Evolutionary conservation across 2,888 invertebrate species (phyloP), one percentile per base, ranked within the genome.

Genomic region (Ormyrus nitidulus): DNA sequence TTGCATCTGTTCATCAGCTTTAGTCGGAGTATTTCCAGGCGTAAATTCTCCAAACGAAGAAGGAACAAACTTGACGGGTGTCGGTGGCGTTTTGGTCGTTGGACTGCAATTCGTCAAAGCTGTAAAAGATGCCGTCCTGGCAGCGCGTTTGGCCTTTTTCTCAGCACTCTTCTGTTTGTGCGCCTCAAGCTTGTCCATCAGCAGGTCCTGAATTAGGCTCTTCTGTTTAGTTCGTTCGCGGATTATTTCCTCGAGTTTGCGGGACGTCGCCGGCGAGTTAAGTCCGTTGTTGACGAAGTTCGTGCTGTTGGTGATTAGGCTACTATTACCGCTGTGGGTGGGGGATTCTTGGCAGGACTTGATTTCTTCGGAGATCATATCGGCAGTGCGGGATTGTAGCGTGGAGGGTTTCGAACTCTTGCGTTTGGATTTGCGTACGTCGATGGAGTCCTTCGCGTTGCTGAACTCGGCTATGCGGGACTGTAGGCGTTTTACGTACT

Each of bases 191-290:
- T 95, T 94, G 87, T 95, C 96, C 93, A 97, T 93, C 72, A 97
- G 95, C 91, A 97, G 92, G 88, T 96, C 94, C 86, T 96, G 94
- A 66, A 97, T 95, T 48, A 97, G 92, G 88, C 95, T 95, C 83
- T 96, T 96, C 90, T 97, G 96, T 87, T 96, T 95, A 58, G 95
- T 95, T 76, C 96, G 92, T 88, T 96, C 96, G 87, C 95, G 93
- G 83, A 95, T 94, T 54, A 97, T 93, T 91, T 95, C 95, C 88
- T 96, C 95, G 75, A 95, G 92, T 88, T 94, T 95, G 78, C 93
- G 92, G 1, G 93, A 93, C 4, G 94, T 92, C 70, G 93, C 92
- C 77, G 92, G 90, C 0, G 93, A 88, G 86, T 92, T 90, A 7
- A 86, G 87, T 44, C 77, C 72, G 49, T 76, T 80, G 46, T 66